Percentiles rank a stretch among this genome's conserved stretches.
Evolutionary conservation across 2,888 invertebrate genomes (phyloP).

Genomic region (Drosophila neutralis): DNA sequence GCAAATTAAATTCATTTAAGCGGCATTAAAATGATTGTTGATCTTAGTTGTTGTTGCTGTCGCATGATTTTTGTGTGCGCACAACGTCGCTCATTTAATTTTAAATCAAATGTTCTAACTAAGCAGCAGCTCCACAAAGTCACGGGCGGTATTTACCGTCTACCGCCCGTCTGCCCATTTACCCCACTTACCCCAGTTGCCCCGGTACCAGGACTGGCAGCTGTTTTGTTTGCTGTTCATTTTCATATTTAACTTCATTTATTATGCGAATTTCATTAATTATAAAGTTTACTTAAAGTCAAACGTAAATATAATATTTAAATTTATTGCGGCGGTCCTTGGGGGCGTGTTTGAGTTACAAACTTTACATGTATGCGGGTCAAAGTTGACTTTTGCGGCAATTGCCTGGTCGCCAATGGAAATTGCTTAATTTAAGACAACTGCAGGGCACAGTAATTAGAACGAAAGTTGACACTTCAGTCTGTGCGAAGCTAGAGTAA

Average conservation of each 20-base stretch:
- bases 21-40: conserved; percentile 54
- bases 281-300: conserved; percentile 65
- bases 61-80: conserved; percentile 29
- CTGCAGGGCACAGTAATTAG: conserved; percentile 8
- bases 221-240: conserved; percentile 69
- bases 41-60: conserved; percentile 31
- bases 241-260: conserved; percentile 76
- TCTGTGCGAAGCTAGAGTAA: neutral
- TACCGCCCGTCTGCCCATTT: neutral
- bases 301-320: conserved; percentile 60
- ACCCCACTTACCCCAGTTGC: neutral
- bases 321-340: conserved; percentile 26
- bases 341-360: conserved; percentile 7
- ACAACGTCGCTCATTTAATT: conserved; percentile 31
- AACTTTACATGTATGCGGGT: conserved; percentile 27
- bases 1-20: conserved; percentile 69
- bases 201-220: conserved; percentile 4
- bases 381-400: conserved; percentile 34
- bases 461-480: conserved; percentile 15
- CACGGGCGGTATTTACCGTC: neutral
- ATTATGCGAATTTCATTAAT: conserved; percentile 77
- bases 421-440: conserved; percentile 20
- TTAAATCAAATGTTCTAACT: conserved; percentile 26
- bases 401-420: conserved; percentile 9
- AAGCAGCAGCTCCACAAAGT: conserved; percentile 7